phyloP scores from a whole-genome alignment of 1,140 invertebrate species.

The Stenopsyche tienmushanensis region DNA sequence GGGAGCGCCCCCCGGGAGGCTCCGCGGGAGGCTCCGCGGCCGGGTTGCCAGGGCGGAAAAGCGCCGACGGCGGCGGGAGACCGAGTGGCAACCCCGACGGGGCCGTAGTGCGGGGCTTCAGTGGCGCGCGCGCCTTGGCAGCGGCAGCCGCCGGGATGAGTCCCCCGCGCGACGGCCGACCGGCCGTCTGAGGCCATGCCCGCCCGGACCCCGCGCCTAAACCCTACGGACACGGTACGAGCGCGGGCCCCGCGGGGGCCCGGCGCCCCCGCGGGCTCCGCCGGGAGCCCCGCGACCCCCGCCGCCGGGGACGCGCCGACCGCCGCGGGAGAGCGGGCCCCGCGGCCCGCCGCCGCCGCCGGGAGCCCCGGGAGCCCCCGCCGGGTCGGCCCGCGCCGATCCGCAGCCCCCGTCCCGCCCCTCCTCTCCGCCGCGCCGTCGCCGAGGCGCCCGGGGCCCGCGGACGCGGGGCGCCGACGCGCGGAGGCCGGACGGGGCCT shows the following conservation, averaged over 20 bases:
- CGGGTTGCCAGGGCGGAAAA: slow-evolving; percentile 3
- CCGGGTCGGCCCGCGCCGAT: slow-evolving; percentile 41
- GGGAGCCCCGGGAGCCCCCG: no score
- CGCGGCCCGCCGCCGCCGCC: slow-evolving; percentile 50
- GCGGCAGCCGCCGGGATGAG: slow-evolving; percentile 28
- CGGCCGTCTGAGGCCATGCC: slow-evolving; percentile 30
- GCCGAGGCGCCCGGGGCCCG: background rate
- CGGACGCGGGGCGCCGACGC: slow-evolving; percentile 29
- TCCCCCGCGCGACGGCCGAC: slow-evolving; percentile 28
- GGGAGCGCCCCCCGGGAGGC: no score
- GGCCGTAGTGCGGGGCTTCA: slow-evolving; percentile 12
- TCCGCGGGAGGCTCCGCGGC: background rate
- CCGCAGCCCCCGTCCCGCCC: slow-evolving; percentile 33
- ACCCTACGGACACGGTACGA: slow-evolving; percentile 41
- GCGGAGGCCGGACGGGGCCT: slow-evolving; percentile 26
- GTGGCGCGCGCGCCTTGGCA: slow-evolving; percentile 39
- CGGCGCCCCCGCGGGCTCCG: slow-evolving; percentile 46
- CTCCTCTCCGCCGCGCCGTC: background rate
- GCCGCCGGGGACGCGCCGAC: slow-evolving; percentile 46
- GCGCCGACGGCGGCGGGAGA: background rate
- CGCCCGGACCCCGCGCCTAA: slow-evolving; percentile 52
- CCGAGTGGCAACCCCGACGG: background rate
- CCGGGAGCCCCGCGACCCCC: slow-evolving; percentile 49
- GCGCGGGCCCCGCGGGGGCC: slow-evolving; percentile 46
- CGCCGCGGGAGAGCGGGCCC: no score